These are phyloP conservation scores for Camponotus fellah DNA, from an alignment of 2,888 invertebrate species.

Conservation along the genomic window DNA sequence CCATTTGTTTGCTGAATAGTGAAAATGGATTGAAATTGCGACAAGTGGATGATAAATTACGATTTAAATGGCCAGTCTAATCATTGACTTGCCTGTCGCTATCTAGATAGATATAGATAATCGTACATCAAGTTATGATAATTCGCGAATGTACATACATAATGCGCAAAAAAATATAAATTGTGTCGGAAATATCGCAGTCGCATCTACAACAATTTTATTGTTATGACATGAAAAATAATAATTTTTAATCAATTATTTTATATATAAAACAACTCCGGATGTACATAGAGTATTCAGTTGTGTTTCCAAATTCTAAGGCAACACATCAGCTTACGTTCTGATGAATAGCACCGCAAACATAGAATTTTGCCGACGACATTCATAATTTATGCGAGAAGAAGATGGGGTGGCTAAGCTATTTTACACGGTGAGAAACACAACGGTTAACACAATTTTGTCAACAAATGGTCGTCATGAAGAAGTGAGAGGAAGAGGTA, in stretches of 20 bases:
- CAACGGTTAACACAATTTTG: conserved; percentile 7
- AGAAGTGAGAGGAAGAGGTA: not conserved
- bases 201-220: not conserved
- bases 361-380: conserved; percentile 41
- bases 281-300: conserved; percentile 11
- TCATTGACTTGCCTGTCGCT: conserved; percentile 30
- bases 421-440: conserved; percentile 14
- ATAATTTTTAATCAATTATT: not conserved
- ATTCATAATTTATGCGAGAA: conserved; percentile 36
- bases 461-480: conserved; percentile 24
- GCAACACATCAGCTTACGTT: not conserved
- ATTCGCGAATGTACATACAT: conserved; percentile 8
- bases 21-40: not conserved
- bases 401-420: conserved; percentile 9
- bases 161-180: not conserved
- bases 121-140: conserved; percentile 22
- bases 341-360: conserved; percentile 27
- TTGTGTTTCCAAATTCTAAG: conserved; percentile 5
- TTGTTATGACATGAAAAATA: not conserved
- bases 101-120: conserved; percentile 12
- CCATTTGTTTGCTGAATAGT: not conserved
- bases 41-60: conserved; percentile 59
- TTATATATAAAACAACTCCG: not conserved
- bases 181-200: not conserved
- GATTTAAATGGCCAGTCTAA: conserved; percentile 32